Conservation (phyloP, 2,113 vertebrate genomes). For the Neotragus moschatus region DNA sequence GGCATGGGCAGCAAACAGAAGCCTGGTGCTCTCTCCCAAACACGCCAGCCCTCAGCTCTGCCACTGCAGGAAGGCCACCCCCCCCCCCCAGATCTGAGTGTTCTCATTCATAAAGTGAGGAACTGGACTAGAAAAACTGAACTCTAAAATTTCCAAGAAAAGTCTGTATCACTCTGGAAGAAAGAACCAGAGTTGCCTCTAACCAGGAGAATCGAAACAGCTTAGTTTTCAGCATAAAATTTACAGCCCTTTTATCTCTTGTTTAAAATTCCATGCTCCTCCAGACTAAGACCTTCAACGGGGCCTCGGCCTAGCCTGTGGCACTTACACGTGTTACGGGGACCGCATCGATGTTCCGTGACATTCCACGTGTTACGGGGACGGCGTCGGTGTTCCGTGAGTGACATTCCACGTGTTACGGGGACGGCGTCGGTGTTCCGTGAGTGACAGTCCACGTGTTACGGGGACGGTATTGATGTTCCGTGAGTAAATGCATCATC, state of each 20-base stretch:
- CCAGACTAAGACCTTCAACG: not conserved
- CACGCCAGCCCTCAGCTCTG: not conserved
- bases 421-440: not conserved
- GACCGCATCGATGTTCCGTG: not conserved
- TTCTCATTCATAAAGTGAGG: not conserved
- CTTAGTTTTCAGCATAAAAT: not conserved
- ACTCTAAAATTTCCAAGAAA: conserved; percentile 23
- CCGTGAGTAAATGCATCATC: not conserved
- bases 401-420: no score
- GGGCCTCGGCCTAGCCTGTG: not conserved
- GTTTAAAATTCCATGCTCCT: not conserved
- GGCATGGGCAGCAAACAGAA: not conserved
- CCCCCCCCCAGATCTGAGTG: not conserved
- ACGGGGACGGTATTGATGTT: not conserved
- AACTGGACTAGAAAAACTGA: not conserved
- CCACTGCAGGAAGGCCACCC: not conserved
- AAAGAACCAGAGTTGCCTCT: not conserved
- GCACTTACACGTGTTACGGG: not conserved
- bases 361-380: not conserved
- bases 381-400: no score
- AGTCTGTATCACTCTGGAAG: not conserved
- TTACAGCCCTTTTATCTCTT: not conserved
- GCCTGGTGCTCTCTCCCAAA: not conserved
- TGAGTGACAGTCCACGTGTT: no score
- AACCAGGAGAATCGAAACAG: not conserved